phyloP scores from a whole-genome alignment of 2,113 vertebrate species.

The Sceloporus undulatus region DNA sequence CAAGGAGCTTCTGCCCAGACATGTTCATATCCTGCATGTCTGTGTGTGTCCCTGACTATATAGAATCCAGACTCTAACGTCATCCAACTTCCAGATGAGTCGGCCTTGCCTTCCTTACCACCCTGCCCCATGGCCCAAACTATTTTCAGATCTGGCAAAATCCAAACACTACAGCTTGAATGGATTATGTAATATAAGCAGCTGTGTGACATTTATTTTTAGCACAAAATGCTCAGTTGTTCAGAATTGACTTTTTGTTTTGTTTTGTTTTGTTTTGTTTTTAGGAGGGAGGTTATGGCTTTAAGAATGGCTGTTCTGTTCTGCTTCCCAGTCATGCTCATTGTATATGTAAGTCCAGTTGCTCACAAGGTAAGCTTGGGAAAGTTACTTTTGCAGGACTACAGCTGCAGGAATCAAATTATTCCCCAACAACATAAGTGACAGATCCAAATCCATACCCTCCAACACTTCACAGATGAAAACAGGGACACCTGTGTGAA shows the following conservation, averaged over 20 bases:
- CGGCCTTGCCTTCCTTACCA: neutral
- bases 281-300: neutral
- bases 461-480: too few species aligned
- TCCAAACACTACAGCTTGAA: constrained; percentile 26
- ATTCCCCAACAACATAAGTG: too few species aligned
- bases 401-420: too few species aligned
- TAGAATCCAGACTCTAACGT: constrained; percentile 22
- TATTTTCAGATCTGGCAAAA: constrained; percentile 26
- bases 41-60: constrained; percentile 27
- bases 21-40: constrained; percentile 37
- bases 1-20: constrained; percentile 35
- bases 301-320: neutral
- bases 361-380: too few species aligned
- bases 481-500: too few species aligned
- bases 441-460: too few species aligned
- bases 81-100: constrained; percentile 13
- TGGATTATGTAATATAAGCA: constrained; percentile 31
- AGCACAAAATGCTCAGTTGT: neutral
- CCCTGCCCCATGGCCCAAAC: neutral
- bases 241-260: neutral
- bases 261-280: neutral
- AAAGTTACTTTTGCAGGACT: too few species aligned
- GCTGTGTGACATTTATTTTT: constrained; percentile 22
- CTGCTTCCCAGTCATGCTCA: neutral
- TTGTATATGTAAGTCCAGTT: too few species aligned